phyloP scores from a whole-genome alignment of 1,140 invertebrate genomes.

The Diachasmimorpha longicaudata region DNA sequence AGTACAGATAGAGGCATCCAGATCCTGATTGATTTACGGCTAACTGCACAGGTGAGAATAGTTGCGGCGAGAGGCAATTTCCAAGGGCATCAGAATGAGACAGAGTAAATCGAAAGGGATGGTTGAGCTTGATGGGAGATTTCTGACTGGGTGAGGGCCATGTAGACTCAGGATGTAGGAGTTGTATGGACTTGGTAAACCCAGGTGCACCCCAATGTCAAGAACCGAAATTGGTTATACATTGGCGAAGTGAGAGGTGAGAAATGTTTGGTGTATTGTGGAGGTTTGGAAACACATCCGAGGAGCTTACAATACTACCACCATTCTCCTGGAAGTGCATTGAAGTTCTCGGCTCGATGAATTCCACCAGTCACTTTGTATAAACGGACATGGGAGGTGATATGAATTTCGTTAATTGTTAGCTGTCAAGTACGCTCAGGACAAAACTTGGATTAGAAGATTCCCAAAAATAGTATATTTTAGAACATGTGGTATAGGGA shows the following conservation, averaged over 20 bases:
- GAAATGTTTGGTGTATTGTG: not conserved
- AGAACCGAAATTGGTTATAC: not conserved
- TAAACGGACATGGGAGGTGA: not conserved
- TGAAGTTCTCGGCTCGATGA: not conserved
- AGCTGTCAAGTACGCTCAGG: not conserved
- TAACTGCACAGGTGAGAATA: slow-evolving; percentile 37
- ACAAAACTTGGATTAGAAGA: not conserved
- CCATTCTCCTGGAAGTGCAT: not conserved
- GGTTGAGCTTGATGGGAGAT: not conserved
- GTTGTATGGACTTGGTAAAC: not conserved
- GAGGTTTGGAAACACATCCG: not conserved
- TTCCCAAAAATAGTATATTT: too few species aligned
- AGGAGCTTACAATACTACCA: not conserved
- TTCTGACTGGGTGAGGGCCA: slow-evolving; percentile 4
- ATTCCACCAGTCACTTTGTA: not conserved
- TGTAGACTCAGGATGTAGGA: slow-evolving; percentile 4
- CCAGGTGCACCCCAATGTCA: not conserved
- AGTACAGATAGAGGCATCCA: slow-evolving; percentile 1
- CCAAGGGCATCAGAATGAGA: slow-evolving; percentile 2
- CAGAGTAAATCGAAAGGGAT: not conserved
- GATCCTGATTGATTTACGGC: slow-evolving; percentile 38
- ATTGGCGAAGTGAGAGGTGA: not conserved
- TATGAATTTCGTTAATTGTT: not conserved
- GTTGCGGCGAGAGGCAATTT: slow-evolving; percentile 30
- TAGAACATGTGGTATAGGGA: too few species aligned